Evolutionary conservation across 1,140 invertebrate species (phyloP), one percentile per base, ranked within the genome.

Genomic region (Calephelis virginiensis): DNA sequence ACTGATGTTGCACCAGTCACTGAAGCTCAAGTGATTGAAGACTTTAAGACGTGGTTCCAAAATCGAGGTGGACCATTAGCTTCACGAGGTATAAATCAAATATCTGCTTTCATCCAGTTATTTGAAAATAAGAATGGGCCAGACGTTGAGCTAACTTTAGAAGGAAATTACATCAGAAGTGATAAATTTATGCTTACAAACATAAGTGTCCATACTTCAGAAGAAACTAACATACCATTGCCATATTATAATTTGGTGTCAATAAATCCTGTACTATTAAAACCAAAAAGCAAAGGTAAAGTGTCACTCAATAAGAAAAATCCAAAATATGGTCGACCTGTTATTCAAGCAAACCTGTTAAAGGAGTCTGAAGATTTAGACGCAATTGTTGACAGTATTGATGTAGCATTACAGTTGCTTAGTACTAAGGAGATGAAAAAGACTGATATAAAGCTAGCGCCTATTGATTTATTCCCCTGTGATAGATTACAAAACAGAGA

Each of bases 341-440:
- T 97, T 2, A 97, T 99, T 64, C 95, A 97, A 86, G 97, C 98
- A 0, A 98, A 97, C 81, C 97, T 98, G 70, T 94, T 98, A 56
- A 93, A 94, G n/a, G 95, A 97, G 68, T 93, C 94, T 0, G 93
- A 95, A 47, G 97, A 98, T 77, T 93, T 97, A 78, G 94, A 94
- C 47, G 94, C 94, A 0, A 81, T 98, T 17, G 93, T 97, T 3
- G 97, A 98, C 83, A 96, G 96, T 2, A 95, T 96, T 0, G 96
- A 96, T 81, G 95, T 97, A 53, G 94, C 92, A 0, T 76, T 91
- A 62, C 87, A 91, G 61, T 62, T 91, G 38, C 68, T 91, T n/a
- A 79, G 89, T 63, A 90, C 86, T 7, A 89, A 84, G 67, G 86
- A 89, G 66, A 76, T 91, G 63, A 91, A 89, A 64, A 87, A 83